Percentiles rank a stretch among this genome's conserved stretches.
Conservation (phyloP, 2,888 invertebrate species). For the Zelleria hepariella region DNA sequence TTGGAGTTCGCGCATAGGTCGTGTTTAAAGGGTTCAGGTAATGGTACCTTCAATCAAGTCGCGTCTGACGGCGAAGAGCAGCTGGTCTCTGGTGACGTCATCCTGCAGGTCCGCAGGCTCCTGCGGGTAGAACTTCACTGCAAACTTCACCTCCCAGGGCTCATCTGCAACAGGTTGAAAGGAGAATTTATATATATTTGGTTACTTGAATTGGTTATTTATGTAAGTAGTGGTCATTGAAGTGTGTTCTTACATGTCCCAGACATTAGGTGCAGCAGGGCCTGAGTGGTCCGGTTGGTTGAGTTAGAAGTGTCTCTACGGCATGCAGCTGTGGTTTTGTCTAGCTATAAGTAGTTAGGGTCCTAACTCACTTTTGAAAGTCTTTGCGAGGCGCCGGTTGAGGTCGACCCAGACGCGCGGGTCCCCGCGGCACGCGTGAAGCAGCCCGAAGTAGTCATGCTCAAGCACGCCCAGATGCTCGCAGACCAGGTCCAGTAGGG, state of each 20-base stretch:
- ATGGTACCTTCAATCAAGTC: constrained; percentile 83
- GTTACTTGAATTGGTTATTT: too few species aligned
- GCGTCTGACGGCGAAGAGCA: constrained; percentile 89
- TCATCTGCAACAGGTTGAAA: constrained; percentile 75
- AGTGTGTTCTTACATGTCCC: too few species aligned
- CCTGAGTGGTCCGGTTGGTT: too few species aligned
- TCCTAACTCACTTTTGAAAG: constrained; percentile 82
- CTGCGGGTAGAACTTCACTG: constrained; percentile 99
- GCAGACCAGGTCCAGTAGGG: constrained; percentile 89
- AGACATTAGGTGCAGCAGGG: too few species aligned
- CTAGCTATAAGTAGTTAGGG: too few species aligned
- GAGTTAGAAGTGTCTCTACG: too few species aligned
- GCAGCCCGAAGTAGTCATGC: constrained; percentile 95
- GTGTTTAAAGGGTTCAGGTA: too few species aligned
- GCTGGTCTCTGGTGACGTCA: constrained; percentile 92
- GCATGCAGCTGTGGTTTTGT: too few species aligned
- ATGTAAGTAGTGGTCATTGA: too few species aligned
- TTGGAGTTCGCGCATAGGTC: too few species aligned
- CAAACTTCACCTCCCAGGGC: constrained; percentile 94
- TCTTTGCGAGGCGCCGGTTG: constrained; percentile 92
- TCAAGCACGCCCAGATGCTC: constrained; percentile 91
- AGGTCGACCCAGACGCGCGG: constrained; percentile 90
- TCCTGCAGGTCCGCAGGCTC: constrained; percentile 95
- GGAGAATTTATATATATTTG: too few species aligned
- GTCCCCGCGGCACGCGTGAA: constrained; percentile 88